Evolutionary conservation across 2,888 invertebrate genomes (phyloP), one percentile per base, ranked within the genome.

Genomic region (Caenorhabditis becei): DNA sequence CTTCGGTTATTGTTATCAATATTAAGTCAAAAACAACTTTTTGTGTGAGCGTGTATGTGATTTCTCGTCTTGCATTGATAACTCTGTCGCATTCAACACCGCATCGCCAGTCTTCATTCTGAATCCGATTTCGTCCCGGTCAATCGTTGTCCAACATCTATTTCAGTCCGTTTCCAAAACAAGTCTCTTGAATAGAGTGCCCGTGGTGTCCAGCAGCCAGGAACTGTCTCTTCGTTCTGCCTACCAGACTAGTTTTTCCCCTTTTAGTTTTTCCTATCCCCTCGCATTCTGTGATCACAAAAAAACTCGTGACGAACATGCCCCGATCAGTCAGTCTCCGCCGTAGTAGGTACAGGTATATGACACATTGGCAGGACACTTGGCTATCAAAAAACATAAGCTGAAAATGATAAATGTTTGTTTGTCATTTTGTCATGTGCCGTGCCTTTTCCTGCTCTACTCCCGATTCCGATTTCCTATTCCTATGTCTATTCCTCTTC

Each of bases 401-500:
- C 35, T 32, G 59, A 70, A 58, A 59, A 53, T 61, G 70, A n/a
- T 71, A 51, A 71, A 71, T 72, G 63, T 72, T 72, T 72, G 63
- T 63, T 23, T 56, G 28, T 58, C 58, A 28, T 7, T 56, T 20
- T 23, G 32, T 59, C 59, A 56, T 54, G 54, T 47, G 63, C 63
- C 35, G n/a, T n/a, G n/a, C n/a, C 44, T 47, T n/a, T 23, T 35
- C 1, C 49, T 23, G 53, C n/a, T 24, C 4, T 67, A n/a, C n/a
- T n/a, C n/a, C n/a, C n/a, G n/a, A n/a, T n/a, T n/a, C n/a, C n/a
- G n/a, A n/a, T n/a, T n/a, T n/a, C n/a, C n/a, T n/a, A 14, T 32
- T 32, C 32, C 32, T 32, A 32, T 32, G 32, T 10, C 10, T 10
- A 10, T 32, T 32, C 10, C 32, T 32, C 20, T 47, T 37, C 28